Evolutionary conservation across 1,140 invertebrate genomes (phyloP).

Genomic region (Cotesia vestalis): DNA sequence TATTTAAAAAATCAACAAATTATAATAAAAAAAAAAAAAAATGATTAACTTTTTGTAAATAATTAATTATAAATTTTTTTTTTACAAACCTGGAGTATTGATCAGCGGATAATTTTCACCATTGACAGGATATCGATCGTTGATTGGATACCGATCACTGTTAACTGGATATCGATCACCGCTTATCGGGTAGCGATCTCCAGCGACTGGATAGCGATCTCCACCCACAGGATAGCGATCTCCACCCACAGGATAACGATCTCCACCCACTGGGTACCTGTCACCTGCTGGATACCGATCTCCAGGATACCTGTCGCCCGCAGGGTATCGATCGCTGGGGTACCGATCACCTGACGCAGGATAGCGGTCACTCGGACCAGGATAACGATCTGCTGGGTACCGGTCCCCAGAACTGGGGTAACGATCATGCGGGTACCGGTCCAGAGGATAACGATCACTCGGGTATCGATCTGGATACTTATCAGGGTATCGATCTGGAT

Average conservation of each 20-base stretch:
- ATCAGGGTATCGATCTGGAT: conserved; percentile 56
- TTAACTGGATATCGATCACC: too few relatives aligned
- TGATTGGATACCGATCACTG: too few relatives aligned
- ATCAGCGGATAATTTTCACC: too few relatives aligned
- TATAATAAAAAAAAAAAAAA: too few relatives aligned
- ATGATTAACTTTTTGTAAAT: too few relatives aligned
- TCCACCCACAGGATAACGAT: conserved; percentile 52
- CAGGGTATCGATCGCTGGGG: conserved; percentile 52
- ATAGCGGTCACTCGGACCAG: conserved; percentile 47
- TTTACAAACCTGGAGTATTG: too few relatives aligned
- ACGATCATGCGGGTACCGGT: conserved; percentile 41
- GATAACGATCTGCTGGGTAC: conserved; percentile 52
- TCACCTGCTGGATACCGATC: conserved; percentile 34
- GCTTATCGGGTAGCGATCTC: conserved; percentile 48
- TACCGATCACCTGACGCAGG: conserved; percentile 54
- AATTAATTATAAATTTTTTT: too few relatives aligned
- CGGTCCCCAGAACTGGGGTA: conserved; percentile 33
- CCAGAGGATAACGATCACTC: conserved; percentile 58
- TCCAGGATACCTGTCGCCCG: conserved; percentile 54
- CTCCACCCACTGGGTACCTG: conserved; percentile 42
- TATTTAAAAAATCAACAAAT: too few relatives aligned
- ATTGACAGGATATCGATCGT: too few relatives aligned
- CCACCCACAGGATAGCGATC: conserved; percentile 53
- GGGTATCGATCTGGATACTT: conserved; percentile 57
- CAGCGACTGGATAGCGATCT: conserved; percentile 59